Conservation (phyloP, 2,888 invertebrate species). For the Hemithea aestivaria region DNA sequence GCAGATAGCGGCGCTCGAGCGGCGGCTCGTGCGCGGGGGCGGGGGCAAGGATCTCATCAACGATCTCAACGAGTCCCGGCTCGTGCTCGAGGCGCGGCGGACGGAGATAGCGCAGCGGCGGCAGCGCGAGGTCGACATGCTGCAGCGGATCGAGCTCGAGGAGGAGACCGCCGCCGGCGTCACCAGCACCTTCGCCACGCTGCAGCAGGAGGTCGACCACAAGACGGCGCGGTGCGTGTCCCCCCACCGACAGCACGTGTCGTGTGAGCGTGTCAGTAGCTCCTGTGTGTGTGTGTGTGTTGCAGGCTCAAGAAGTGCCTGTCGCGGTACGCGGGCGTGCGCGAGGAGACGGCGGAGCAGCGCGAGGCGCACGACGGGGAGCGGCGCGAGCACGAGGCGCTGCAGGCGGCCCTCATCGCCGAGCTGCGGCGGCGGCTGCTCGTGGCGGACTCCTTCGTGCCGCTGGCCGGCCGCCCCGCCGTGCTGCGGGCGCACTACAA, state of each 20-base stretch:
- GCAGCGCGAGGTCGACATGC: conserved; percentile 94
- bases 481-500: conserved; percentile 80
- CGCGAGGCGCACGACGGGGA: conserved; percentile 93
- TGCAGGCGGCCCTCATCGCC: conserved; percentile 89
- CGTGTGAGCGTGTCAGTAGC: no score
- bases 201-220: conserved; percentile 98
- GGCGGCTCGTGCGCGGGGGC: conserved; percentile 95
- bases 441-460: conserved; percentile 94
- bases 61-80: conserved; percentile 96
- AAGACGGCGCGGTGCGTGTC: conserved; percentile 85
- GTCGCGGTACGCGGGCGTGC: conserved; percentile 84
- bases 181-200: conserved; percentile 91
- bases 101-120: conserved; percentile 94
- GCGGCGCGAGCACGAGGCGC: conserved; percentile 92
- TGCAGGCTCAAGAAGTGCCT: conserved; percentile 92
- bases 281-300: not conserved
- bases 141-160: conserved; percentile 94
- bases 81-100: conserved; percentile 88
- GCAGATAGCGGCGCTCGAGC: conserved; percentile 92
- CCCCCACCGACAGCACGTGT: no score
- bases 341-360: conserved; percentile 72
- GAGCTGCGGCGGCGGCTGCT: conserved; percentile 93
- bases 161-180: conserved; percentile 96
- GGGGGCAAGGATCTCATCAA: conserved; percentile 92
- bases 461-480: conserved; percentile 68